Conservation (phyloP, 1,140 invertebrate species). For the Solenopsis fugax region DNA sequence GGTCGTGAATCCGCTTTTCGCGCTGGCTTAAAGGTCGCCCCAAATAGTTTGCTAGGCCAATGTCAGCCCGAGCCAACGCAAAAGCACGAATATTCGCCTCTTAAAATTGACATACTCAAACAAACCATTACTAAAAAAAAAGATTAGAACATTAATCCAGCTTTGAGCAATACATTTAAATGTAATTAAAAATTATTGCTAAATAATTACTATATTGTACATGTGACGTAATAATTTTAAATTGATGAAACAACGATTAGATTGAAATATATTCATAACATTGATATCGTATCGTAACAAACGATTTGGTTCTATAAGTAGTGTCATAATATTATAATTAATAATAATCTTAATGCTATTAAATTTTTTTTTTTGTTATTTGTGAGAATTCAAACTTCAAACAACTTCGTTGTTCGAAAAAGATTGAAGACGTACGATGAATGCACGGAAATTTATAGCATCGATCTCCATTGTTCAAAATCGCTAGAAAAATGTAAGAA, state of each 20-base stretch:
- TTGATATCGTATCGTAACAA: not conserved
- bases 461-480: not conserved
- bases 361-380: not conserved
- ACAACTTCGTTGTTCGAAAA: not conserved
- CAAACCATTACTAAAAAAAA: not conserved
- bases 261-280: not conserved
- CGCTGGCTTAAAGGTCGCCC: slow-evolving; percentile 1
- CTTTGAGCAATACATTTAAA: not conserved
- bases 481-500: slow-evolving; percentile 17
- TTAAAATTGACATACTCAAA: not conserved
- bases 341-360: not conserved
- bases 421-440: not conserved
- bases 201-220: not conserved
- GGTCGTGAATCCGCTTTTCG: slow-evolving; percentile 69
- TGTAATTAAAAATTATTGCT: not conserved
- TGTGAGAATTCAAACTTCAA: not conserved
- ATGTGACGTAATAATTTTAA: not conserved
- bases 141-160: not conserved
- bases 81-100: not conserved
- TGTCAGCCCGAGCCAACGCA: too few relatives aligned
- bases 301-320: not conserved
- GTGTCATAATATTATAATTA: not conserved
- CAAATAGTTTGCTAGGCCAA: not conserved
- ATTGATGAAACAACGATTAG: not conserved
- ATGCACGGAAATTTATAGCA: not conserved